phyloP scores from a whole-genome alignment of 2,888 invertebrate species.

The Apodemia hepburni region DNA sequence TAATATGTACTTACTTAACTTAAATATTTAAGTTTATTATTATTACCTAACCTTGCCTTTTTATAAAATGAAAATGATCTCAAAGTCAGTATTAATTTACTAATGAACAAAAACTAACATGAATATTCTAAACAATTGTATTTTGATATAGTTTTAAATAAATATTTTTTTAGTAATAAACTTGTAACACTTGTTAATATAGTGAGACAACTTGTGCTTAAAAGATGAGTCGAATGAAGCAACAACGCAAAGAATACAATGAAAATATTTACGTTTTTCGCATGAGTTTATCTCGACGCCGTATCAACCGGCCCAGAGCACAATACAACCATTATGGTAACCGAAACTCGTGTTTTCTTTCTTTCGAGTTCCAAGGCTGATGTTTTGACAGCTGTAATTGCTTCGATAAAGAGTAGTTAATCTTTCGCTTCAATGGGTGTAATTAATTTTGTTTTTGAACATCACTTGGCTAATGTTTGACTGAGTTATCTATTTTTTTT shows the following conservation, averaged over 20 bases:
- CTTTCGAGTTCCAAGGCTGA: constrained; percentile 62
- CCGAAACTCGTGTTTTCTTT: constrained; percentile 57
- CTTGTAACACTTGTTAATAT: too few relatives aligned
- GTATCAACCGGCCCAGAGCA: constrained; percentile 48
- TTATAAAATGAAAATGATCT: too few relatives aligned
- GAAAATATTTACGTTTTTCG: constrained; percentile 60
- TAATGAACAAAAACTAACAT: too few relatives aligned
- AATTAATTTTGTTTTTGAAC: constrained; percentile 42
- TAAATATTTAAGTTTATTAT: too few relatives aligned
- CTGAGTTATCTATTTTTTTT: constrained; percentile 20
- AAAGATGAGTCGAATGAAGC: constrained; percentile 35
- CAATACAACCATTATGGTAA: constrained; percentile 64
- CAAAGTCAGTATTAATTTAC: too few relatives aligned
- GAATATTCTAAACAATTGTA: too few relatives aligned
- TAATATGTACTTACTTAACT: too few relatives aligned
- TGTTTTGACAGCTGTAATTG: constrained; percentile 69
- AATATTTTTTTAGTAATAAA: too few relatives aligned
- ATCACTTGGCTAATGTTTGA: constrained; percentile 30
- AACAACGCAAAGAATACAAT: constrained; percentile 53
- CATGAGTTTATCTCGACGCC: constrained; percentile 54
- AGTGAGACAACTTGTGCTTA: too few relatives aligned
- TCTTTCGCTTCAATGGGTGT: constrained; percentile 45
- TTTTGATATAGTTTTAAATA: too few relatives aligned
- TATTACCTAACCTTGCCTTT: too few relatives aligned
- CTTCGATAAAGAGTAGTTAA: constrained; percentile 44